Evolutionary conservation across 2,113 vertebrate species (phyloP).

Genomic region (Colossoma macropomum): DNA sequence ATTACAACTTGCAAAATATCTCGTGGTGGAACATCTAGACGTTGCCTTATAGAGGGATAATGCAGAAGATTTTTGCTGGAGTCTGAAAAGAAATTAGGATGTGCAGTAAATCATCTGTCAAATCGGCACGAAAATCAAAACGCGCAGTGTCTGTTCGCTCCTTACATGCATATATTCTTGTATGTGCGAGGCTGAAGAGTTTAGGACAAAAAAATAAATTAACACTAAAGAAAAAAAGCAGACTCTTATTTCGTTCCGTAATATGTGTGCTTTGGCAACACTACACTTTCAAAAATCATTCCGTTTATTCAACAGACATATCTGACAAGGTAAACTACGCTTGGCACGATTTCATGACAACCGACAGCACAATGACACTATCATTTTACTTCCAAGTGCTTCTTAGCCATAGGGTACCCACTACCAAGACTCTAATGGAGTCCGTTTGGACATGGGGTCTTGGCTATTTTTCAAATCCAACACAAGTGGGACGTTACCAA

Average conservation of each 20-base stretch:
- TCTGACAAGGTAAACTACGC: not conserved
- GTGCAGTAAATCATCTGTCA: not conserved
- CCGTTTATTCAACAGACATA: not conserved
- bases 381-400: conserved; percentile 22
- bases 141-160: not conserved
- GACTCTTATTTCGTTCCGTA: not conserved
- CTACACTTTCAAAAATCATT: not conserved
- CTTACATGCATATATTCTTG: not conserved
- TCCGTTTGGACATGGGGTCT: conserved; percentile 21
- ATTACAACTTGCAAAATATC: conserved; percentile 50
- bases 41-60: not conserved
- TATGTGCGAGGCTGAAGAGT: not conserved
- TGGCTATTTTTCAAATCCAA: conserved; percentile 20
- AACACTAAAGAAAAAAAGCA: not conserved
- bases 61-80: not conserved
- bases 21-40: conserved; percentile 29
- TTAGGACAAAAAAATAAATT: not conserved
- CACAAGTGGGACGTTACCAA: conserved; percentile 6
- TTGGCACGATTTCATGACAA: conserved; percentile 1
- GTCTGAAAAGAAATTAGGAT: not conserved
- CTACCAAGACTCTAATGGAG: not conserved
- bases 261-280: not conserved
- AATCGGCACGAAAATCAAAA: not conserved
- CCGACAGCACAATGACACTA: not conserved
- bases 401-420: not conserved